Evolutionary conservation across 92 coral and sea anemone genomes (phyloP).

Genomic region (Virgularia gustaviana): DNA sequence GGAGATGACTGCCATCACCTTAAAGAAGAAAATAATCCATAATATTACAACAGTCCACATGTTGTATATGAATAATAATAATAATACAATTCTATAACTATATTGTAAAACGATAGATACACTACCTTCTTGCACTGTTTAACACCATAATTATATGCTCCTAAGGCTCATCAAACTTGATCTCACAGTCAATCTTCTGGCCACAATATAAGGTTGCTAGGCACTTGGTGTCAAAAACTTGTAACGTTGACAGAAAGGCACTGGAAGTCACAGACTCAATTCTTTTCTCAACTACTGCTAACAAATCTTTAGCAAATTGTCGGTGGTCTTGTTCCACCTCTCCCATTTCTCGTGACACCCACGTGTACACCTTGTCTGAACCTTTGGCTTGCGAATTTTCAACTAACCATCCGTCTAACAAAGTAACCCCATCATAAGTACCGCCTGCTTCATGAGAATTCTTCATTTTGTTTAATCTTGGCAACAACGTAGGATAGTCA

Average conservation of each 20-base stretch:
- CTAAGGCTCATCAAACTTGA: background rate
- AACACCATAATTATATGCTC: slow-evolving; percentile 15
- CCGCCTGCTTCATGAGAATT: background rate
- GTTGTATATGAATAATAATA: background rate
- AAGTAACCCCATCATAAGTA: background rate
- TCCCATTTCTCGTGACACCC: background rate
- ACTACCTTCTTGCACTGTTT: background rate
- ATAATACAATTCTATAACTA: background rate
- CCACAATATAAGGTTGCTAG: slow-evolving; percentile 1
- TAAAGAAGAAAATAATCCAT: background rate
- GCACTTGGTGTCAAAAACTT: background rate
- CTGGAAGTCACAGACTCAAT: background rate
- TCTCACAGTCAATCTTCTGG: background rate
- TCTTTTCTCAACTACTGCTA: background rate
- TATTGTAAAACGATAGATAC: background rate
- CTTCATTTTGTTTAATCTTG: background rate
- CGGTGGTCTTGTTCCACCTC: background rate
- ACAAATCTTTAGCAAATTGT: background rate
- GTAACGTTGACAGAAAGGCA: background rate
- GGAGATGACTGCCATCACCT: slow-evolving; percentile 30
- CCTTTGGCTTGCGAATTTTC: background rate
- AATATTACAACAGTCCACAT: background rate
- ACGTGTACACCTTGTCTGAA: background rate
- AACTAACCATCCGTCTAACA: background rate
- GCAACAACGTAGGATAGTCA: background rate